Base-by-base conservation (phyloP, 2,113 vertebrate species). In the Petrocephalus microphthalmus region DNA sequence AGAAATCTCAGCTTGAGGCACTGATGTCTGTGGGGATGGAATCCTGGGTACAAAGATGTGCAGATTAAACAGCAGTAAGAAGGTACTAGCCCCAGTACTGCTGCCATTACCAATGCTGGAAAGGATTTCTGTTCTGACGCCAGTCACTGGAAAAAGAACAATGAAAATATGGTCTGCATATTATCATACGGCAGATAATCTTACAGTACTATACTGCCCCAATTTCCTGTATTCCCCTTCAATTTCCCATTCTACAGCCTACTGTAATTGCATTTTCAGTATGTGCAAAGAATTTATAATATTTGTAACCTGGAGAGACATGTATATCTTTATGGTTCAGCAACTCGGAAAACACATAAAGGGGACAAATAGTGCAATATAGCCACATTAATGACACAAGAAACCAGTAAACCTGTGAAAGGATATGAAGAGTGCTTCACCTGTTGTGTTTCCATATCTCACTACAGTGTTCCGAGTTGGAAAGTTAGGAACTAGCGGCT, bases 311-410 rank as follows among this genome's bases (percentile, higher is more conserved):
- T 85, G 45, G 52, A 29, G 84, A 54, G 19, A 25, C 29, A 37
- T 42, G 52, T 85, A 29, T n/a, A 33, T 85, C 49, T 25, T 85
- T 51, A 53, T 54, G 29, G 51, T 37, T 85, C 25, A 54, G 49
- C 29, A 56, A 37, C 84, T 54, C 7, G 52, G 56, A n/a, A 85
- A 85, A 85, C 29, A 85, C n/a, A 82, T 82, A 37, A 53, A 85
- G 25, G 29, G 29, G 17, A 56, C 84, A 37, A 85, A 85, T 29
- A 37, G 13, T 22, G 52, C 2, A 22, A 42, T 51, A 49, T 51
- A 51, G 51, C 52, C 19, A 52, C 13, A 42, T 56, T 7, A 33
- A 54, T 52, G 25, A 54, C 13, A 15, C n/a, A 42, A 33, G 33
- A 37, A 78, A 42, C 71, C 71, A 37, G 71, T 42, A 42, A 78